Percentiles rank a stretch among this genome's conserved stretches.
Evolutionary conservation across 2,888 invertebrate species (phyloP).

Genomic region (Frankliniella intonsa): DNA sequence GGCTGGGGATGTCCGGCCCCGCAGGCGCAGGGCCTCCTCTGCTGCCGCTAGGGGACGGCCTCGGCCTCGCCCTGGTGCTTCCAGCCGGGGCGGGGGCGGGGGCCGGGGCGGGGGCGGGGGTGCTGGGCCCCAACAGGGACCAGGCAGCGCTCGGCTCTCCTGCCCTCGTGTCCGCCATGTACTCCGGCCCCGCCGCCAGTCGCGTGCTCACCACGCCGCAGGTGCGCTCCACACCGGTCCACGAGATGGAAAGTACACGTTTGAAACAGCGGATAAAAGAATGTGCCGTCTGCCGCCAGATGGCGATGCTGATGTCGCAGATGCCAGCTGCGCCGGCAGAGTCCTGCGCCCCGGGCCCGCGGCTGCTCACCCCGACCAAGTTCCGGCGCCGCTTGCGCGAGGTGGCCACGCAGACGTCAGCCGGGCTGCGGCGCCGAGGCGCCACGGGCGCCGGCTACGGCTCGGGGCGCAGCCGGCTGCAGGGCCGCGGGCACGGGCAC

Average conservation of each 20-base stretch:
- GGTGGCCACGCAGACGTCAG: slow-evolving; percentile 61
- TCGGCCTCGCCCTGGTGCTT: slow-evolving; percentile 51
- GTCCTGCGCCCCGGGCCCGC: not conserved
- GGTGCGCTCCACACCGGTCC: not conserved
- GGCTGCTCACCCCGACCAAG: slow-evolving; percentile 57
- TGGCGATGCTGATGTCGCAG: slow-evolving; percentile 5
- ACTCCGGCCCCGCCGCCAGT: not conserved
- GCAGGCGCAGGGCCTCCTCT: not conserved
- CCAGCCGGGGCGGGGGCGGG: not conserved
- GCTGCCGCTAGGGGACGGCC: slow-evolving; percentile 47
- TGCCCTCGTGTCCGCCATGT: not conserved
- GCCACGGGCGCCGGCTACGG: not conserved
- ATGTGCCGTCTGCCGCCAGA: not conserved
- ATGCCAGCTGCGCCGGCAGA: slow-evolving; percentile 40
- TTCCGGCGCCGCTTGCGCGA: slow-evolving; percentile 49
- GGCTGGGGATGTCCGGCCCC: not conserved
- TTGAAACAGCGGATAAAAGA: too few species aligned
- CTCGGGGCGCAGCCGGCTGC: not conserved
- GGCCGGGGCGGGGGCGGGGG: too few species aligned
- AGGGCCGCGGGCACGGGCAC: not conserved
- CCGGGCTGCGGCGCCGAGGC: not conserved
- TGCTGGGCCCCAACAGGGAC: too few species aligned
- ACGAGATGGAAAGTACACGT: too few species aligned
- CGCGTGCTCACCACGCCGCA: slow-evolving; percentile 10
- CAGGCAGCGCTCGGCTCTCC: not conserved